Evolutionary conservation across 2,888 invertebrate genomes (phyloP).

Genomic region (Bellardia bayeri): DNA sequence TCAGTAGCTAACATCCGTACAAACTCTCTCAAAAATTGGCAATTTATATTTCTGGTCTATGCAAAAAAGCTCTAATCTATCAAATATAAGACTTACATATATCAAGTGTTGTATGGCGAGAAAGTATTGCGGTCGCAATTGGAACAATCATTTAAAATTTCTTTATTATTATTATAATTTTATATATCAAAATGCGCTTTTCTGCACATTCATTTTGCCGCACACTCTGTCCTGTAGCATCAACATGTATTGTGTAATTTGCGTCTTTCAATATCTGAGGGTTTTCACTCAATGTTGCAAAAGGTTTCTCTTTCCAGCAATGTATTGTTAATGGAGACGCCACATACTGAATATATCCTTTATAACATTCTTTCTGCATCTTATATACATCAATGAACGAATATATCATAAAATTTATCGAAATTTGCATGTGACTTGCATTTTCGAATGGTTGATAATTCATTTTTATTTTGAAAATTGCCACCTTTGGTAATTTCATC

Average conservation of each 20-base stretch:
- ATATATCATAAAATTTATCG: neutral
- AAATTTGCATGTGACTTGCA: neutral
- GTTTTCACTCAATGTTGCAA: neutral
- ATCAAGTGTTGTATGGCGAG: too few species aligned
- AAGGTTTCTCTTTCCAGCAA: constrained; percentile 4
- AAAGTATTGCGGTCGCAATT: neutral
- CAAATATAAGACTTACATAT: too few species aligned
- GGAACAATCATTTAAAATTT: neutral
- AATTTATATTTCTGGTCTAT: too few species aligned
- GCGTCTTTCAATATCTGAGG: neutral
- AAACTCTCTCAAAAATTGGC: too few species aligned
- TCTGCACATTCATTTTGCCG: constrained; percentile 3
- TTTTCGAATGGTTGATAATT: too few species aligned
- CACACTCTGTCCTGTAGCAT: too few species aligned
- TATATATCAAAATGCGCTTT: constrained; percentile 13
- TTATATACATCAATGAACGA: neutral
- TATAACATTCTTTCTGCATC: too few species aligned
- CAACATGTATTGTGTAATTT: constrained; percentile 27
- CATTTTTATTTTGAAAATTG: too few species aligned
- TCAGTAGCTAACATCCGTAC: too few species aligned
- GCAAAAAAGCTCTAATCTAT: too few species aligned
- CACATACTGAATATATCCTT: too few species aligned
- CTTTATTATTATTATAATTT: constrained; percentile 1
- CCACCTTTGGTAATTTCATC: neutral
- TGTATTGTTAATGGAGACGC: too few species aligned